A percentile compares a stretch with the other conserved stretches of the same genome.
These are phyloP conservation scores for Antechinus stuartii DNA, from an alignment of 2,113 vertebrate species.

Conservation along the genomic window DNA sequence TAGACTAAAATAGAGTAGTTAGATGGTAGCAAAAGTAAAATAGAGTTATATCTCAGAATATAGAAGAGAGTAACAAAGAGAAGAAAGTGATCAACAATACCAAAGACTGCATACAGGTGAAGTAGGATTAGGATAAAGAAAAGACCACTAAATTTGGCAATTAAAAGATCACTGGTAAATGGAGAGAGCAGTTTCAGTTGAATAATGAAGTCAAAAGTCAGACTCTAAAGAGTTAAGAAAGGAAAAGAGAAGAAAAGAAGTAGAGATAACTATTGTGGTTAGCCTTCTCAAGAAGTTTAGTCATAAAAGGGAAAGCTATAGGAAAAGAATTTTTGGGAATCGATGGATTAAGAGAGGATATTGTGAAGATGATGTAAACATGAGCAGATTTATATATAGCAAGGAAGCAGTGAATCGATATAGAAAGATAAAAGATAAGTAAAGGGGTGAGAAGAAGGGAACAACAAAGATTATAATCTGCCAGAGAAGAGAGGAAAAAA, in stretches of 20 bases:
- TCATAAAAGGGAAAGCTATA: background rate
- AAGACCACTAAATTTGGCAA: background rate
- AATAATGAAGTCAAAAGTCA: background rate
- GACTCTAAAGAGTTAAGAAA: too few relatives aligned
- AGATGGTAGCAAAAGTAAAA: background rate
- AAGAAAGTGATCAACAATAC: background rate
- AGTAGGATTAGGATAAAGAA: background rate
- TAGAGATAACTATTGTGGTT: background rate
- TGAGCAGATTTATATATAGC: background rate
- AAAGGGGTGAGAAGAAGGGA: background rate
- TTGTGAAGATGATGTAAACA: background rate
- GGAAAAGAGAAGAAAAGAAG: background rate
- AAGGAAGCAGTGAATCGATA: background rate
- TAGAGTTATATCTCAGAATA: background rate
- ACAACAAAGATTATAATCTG: background rate
- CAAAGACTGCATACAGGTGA: background rate
- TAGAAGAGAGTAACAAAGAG: background rate
- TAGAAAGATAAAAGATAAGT: background rate
- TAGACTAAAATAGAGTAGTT: background rate
- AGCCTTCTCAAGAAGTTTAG: background rate
- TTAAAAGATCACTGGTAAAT: background rate
- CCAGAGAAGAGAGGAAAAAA: background rate
- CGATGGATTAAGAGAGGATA: background rate
- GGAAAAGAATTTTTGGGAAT: background rate
- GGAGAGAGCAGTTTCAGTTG: background rate